Base-by-base conservation (phyloP, 1,140 invertebrate genomes). In the Drosophila repleta region DNA sequence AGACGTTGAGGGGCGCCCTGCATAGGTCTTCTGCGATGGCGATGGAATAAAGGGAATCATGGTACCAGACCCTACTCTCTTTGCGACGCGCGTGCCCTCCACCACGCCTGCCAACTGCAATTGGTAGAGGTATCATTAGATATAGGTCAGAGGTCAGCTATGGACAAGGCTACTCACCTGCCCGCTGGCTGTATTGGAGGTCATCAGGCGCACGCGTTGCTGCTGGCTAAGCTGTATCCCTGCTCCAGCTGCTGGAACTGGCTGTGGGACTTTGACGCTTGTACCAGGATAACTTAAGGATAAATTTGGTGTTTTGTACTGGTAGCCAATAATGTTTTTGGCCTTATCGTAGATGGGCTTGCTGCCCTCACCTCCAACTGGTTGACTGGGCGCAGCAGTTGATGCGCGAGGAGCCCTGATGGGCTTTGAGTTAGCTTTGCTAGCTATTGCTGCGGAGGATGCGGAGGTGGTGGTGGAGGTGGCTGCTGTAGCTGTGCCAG, bases 251-350 rank as follows among this genome's bases (percentile, higher is more conserved):
- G 73, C 35, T 20, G 46, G 2, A 24, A 3, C 5, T 3, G 45
- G 20, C 21, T 35, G 17, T 32, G 41, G 21, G 21, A 45, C 58
- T 35, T 7, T 64, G 21, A 20, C 26, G 8, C 10, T 20, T 1
- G 48, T 8, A 17, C n/a, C 20, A 41, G 20, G 52, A 13, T 29
- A 39, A 7, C 5, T n/a, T 8, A 29, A 11, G 10, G 49, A 20
- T 32, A 1, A 35, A 6, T 18, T 57, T 1, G 55, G 37, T 35
- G 56, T 13, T 15, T 26, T 17, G 10, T 49, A 74, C 49, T 82
- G 66, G 52, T 76, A 85, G 4, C 83, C 82, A 68, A 88, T 88
- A 1, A 88, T 58, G 11, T 81, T 85, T 10, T 45, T 67, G 3
- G 60, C 35, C 20, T 6, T 29, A 61, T 85, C 82, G 17, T 64